A percentile compares a stretch with the other conserved stretches of the same genome.
Conservation (phyloP, 2,113 vertebrate species). For the Albula glossodonta region DNA sequence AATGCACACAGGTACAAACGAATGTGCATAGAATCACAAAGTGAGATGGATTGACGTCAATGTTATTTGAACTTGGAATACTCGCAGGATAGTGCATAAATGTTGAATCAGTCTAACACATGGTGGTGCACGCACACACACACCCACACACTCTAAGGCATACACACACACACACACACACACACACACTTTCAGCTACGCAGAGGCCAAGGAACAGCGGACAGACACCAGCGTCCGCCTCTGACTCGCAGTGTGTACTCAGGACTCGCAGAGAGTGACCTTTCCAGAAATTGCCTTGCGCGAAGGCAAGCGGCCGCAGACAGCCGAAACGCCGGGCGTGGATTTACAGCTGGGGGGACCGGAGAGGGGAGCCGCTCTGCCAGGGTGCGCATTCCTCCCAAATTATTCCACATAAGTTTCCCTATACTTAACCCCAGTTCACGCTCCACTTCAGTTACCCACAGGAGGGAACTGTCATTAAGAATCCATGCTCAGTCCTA, state of each 20-base stretch:
- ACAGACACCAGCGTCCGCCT: not conserved
- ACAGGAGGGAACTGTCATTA: not conserved
- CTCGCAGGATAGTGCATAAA: too few species aligned
- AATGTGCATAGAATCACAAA: too few species aligned
- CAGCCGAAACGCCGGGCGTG: conserved; percentile 53
- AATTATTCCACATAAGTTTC: conserved; percentile 63
- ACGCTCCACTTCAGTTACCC: conserved; percentile 35
- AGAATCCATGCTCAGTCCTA: not conserved
- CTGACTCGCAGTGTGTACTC: conserved; percentile 13
- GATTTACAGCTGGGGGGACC: conserved; percentile 62
- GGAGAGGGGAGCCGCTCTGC: conserved; percentile 25
- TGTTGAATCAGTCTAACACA: too few species aligned
- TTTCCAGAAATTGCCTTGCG: conserved; percentile 60
- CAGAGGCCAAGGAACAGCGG: conserved; percentile 22
- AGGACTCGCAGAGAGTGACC: conserved; percentile 45
- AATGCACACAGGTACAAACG: too few species aligned
- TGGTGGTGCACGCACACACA: conserved; percentile 24
- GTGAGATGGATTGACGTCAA: too few species aligned
- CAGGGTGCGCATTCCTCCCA: conserved; percentile 60
- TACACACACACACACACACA: conserved; percentile 38
- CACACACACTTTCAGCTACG: conserved; percentile 55
- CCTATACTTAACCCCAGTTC: conserved; percentile 63
- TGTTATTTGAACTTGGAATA: too few species aligned
- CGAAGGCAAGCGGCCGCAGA: conserved; percentile 42
- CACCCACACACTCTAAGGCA: conserved; percentile 34